Conservation (phyloP, 2,113 vertebrate genomes). For the Tychaedon coryphoeus region DNA sequence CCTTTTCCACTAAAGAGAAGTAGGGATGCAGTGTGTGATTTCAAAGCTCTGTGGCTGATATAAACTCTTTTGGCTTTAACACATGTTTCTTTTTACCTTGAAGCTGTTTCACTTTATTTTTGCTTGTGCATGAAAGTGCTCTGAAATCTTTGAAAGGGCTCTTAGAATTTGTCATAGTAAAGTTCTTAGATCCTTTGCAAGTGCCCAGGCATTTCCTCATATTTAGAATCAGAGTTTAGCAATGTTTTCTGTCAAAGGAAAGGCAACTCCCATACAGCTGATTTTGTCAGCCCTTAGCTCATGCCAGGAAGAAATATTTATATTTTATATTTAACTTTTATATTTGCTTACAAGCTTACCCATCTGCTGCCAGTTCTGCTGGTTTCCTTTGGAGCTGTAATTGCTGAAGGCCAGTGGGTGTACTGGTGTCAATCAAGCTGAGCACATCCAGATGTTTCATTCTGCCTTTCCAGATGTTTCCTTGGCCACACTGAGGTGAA, state of each 20-base stretch:
- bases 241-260: background rate
- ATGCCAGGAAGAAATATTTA: background rate
- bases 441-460: background rate
- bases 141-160: background rate
- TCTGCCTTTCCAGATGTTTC: background rate
- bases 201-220: background rate
- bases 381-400: background rate
- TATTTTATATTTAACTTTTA: background rate
- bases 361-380: background rate
- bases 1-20: background rate
- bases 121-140: background rate
- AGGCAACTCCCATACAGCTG: background rate
- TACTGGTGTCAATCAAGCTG: background rate
- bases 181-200: background rate
- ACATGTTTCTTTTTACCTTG: background rate
- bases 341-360: background rate
- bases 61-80: background rate
- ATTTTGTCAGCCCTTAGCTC: background rate
- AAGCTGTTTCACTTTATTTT: background rate
- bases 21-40: background rate
- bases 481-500: background rate
- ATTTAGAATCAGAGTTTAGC: background rate
- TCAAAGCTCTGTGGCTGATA: background rate
- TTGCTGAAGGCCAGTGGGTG: conserved; percentile 12
- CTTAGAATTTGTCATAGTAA: background rate